Evolutionary conservation across 2,797 vertebrate species (phyloP).

Genomic region (Capromys pilorides): DNA sequence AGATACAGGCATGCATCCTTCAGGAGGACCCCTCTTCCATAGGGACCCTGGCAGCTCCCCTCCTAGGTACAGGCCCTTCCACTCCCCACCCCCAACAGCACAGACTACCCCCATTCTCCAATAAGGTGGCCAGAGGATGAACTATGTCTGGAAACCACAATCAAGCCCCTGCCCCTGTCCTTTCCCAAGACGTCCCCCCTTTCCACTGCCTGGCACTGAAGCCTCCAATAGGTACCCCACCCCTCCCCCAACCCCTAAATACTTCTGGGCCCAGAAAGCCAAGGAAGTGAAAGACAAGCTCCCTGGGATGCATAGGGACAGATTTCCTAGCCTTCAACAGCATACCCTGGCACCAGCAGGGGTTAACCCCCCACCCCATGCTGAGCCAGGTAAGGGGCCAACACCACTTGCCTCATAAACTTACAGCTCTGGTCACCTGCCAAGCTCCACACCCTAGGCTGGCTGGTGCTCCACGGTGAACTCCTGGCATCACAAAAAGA

Average conservation of each 20-base stretch:
- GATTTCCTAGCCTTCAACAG: neutral
- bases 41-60: slow-evolving; percentile 15
- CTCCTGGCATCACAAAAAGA: slow-evolving; percentile 53
- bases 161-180: slow-evolving; percentile 27
- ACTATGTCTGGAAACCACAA: slow-evolving; percentile 42
- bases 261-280: slow-evolving; percentile 38
- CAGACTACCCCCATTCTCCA: neutral
- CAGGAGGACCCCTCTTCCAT: neutral
- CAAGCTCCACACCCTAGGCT: slow-evolving; percentile 18
- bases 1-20: neutral
- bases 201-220: slow-evolving; percentile 40
- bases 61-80: neutral
- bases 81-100: neutral
- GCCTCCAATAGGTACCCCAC: slow-evolving; percentile 36
- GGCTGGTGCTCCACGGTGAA: slow-evolving; percentile 64
- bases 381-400: slow-evolving; percentile 13
- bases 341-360: slow-evolving; percentile 15
- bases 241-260: neutral
- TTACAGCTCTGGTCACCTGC: slow-evolving; percentile 63
- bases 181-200: slow-evolving; percentile 72
- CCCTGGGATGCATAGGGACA: neutral
- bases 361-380: neutral
- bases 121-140: slow-evolving; percentile 38
- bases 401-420: slow-evolving; percentile 44
- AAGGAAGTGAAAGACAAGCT: slow-evolving; percentile 51